A percentile compares a stretch with the other conserved stretches of the same genome.
These are phyloP conservation scores for Bombyx huttoni DNA, from an alignment of 2,888 invertebrate genomes.

Conservation along the genomic window DNA sequence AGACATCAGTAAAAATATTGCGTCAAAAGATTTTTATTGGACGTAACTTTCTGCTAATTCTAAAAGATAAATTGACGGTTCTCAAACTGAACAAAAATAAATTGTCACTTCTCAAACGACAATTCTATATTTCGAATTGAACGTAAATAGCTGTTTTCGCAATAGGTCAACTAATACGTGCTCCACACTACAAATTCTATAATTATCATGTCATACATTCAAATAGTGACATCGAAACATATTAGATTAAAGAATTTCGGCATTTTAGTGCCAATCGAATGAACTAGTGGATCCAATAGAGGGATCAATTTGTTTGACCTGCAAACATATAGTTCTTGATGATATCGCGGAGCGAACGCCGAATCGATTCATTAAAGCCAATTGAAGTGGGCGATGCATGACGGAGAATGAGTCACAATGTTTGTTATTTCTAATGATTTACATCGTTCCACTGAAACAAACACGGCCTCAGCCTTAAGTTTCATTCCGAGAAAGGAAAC, in stretches of 20 bases:
- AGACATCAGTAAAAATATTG: too few species aligned
- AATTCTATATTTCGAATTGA: too few species aligned
- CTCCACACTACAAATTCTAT: not conserved
- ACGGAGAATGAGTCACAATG: slow-evolving; percentile 24
- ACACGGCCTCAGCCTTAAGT: not conserved
- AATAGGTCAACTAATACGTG: too few species aligned
- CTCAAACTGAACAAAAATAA: too few species aligned
- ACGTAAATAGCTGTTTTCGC: too few species aligned
- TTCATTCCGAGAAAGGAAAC: slow-evolving; percentile 5
- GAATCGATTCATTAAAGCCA: slow-evolving; percentile 42
- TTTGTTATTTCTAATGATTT: slow-evolving; percentile 13
- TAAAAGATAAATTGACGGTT: too few species aligned
- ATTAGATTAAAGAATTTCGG: not conserved
- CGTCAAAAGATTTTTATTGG: too few species aligned
- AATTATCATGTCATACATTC: not conserved
- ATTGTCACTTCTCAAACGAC: too few species aligned
- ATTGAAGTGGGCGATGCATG: slow-evolving; percentile 22
- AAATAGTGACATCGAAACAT: not conserved
- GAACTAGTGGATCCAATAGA: slow-evolving; percentile 13
- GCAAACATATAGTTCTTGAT: slow-evolving; percentile 26
- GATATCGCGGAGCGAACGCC: slow-evolving; percentile 18
- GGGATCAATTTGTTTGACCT: slow-evolving; percentile 41
- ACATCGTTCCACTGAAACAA: not conserved
- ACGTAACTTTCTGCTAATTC: too few species aligned
- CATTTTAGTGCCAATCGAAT: slow-evolving; percentile 20